phyloP scores from a whole-genome alignment of 2,113 vertebrate genomes.

The Malurus elegans region DNA sequence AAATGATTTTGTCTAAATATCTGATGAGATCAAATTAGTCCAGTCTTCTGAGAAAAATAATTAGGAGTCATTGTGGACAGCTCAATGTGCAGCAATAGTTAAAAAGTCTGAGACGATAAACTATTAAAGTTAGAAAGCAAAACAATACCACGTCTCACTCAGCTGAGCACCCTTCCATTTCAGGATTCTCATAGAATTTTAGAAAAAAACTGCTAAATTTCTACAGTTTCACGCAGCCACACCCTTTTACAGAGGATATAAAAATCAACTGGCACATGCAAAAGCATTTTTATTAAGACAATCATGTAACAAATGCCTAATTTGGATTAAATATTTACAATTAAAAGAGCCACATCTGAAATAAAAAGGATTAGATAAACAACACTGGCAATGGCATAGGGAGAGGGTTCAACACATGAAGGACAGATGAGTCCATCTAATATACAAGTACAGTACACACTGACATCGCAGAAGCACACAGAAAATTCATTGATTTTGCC shows the following conservation, averaged over 20 bases:
- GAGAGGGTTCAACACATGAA: slow-evolving; percentile 1
- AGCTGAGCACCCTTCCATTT: not conserved
- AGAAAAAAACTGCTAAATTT: not conserved
- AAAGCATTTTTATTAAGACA: slow-evolving; percentile 1
- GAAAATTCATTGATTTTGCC: not conserved
- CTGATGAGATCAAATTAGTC: slow-evolving; percentile 54
- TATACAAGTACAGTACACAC: not conserved
- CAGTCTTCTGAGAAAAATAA: slow-evolving; percentile 55
- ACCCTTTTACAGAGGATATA: not conserved
- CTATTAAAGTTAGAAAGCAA: slow-evolving; percentile 46
- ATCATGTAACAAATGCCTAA: not conserved
- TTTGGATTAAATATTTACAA: not conserved
- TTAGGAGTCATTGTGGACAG: slow-evolving; percentile 70
- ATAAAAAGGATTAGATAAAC: slow-evolving; percentile 47
- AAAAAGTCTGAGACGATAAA: slow-evolving; percentile 51
- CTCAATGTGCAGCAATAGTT: slow-evolving; percentile 64
- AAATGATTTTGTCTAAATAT: slow-evolving; percentile 48
- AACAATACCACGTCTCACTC: slow-evolving; percentile 10
- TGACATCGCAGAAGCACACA: not conserved
- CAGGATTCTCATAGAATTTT: not conserved
- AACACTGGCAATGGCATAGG: not conserved
- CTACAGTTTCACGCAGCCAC: not conserved
- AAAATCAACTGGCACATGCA: not conserved
- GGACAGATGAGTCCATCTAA: slow-evolving; percentile 9
- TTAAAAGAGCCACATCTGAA: slow-evolving; percentile 8